A percentile compares a stretch with the other conserved stretches of the same genome.
Evolutionary conservation across 2,797 vertebrate genomes (phyloP).

Genomic region (Sparus aurata): DNA sequence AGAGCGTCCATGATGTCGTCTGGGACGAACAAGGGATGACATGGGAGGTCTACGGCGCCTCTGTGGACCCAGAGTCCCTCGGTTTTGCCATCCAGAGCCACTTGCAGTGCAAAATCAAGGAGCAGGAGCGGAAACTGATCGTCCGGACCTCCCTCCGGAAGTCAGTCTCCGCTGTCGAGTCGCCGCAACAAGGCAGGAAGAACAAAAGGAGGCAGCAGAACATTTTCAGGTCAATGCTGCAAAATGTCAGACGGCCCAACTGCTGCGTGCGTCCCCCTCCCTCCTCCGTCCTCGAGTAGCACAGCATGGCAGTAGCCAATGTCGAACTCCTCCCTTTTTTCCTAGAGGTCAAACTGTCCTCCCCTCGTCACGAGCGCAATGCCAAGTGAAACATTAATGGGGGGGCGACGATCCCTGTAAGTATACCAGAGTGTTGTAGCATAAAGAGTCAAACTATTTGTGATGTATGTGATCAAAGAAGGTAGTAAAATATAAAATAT

Average conservation of each 20-base stretch:
- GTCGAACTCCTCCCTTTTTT: slow-evolving; percentile 55
- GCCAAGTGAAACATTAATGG: slow-evolving; percentile 67
- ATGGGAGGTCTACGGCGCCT: slow-evolving; percentile 98
- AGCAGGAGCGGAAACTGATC: slow-evolving; percentile 93
- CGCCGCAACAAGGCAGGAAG: slow-evolving; percentile 86
- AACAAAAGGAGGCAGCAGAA: slow-evolving; percentile 93
- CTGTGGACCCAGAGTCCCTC: slow-evolving; percentile 94
- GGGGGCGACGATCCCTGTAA: slow-evolving; percentile 58
- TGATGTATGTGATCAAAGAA: slow-evolving; percentile 76
- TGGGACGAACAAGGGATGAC: slow-evolving; percentile 99
- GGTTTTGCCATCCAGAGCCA: slow-evolving; percentile 99
- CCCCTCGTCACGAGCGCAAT: slow-evolving; percentile 51
- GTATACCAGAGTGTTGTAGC: slow-evolving; percentile 79
- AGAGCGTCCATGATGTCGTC: slow-evolving; percentile 92
- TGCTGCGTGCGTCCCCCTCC: slow-evolving; percentile 93
- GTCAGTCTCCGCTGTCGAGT: slow-evolving; percentile 87
- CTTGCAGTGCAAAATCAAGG: slow-evolving; percentile 96
- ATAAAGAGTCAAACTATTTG: slow-evolving; percentile 73
- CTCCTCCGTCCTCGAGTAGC: slow-evolving; percentile 91
- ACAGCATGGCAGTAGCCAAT: slow-evolving; percentile 46
- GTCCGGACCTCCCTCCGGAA: slow-evolving; percentile 87
- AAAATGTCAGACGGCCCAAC: slow-evolving; percentile 94
- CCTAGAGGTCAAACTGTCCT: slow-evolving; percentile 67
- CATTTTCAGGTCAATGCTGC: slow-evolving; percentile 94
- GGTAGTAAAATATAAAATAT: slow-evolving; percentile 68